These are phyloP conservation scores for Argyrosomus japonicus DNA, from an alignment of 2,113 vertebrate genomes.

Conservation along the genomic window DNA sequence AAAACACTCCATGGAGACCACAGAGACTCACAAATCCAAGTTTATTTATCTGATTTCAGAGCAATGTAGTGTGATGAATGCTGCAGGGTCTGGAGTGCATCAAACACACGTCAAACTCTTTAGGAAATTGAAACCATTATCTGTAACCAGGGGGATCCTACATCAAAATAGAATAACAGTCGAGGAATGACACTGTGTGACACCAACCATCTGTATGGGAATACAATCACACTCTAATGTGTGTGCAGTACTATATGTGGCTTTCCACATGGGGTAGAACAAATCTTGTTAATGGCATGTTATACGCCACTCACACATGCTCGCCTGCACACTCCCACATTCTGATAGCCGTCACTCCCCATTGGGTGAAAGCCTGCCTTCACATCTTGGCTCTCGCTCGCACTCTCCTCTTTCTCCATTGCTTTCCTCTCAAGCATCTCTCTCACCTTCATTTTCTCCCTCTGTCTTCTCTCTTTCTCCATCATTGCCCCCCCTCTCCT, in stretches of 20 bases:
- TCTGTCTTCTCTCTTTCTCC: neutral
- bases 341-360: slow-evolving; percentile 30
- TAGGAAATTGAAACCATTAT: slow-evolving; percentile 12
- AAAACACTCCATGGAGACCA: neutral
- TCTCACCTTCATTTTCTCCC: slow-evolving; percentile 12
- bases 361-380: slow-evolving; percentile 8
- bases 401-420: neutral
- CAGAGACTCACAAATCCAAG: slow-evolving; percentile 9
- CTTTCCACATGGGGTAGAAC: neutral
- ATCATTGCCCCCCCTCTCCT: slow-evolving; percentile 19
- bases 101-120: neutral
- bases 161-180: slow-evolving; percentile 23
- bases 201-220: slow-evolving; percentile 32
- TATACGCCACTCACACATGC: slow-evolving; percentile 12
- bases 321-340: slow-evolving; percentile 11
- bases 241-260: slow-evolving; percentile 6
- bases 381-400: slow-evolving; percentile 10
- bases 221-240: slow-evolving; percentile 26
- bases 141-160: neutral
- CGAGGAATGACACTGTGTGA: neutral
- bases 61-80: neutral
- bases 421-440: slow-evolving; percentile 4
- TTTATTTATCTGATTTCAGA: slow-evolving; percentile 8
- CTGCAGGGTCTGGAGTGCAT: neutral
- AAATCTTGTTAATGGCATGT: slow-evolving; percentile 35